Percentiles rank a stretch among this genome's conserved stretches.
Conservation (phyloP, 2,888 invertebrate genomes). For the Rosalia funebris region DNA sequence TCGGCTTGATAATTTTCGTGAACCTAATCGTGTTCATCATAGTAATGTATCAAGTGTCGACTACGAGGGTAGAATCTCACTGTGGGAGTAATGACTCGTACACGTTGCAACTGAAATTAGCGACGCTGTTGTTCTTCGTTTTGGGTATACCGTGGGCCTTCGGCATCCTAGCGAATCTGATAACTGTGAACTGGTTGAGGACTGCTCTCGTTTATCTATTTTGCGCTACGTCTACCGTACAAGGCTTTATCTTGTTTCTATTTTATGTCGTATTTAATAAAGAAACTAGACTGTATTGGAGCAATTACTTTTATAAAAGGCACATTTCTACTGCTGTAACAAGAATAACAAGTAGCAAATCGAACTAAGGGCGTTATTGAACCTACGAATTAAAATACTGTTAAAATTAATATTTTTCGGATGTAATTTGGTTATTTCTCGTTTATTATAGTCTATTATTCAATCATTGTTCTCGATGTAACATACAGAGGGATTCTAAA, state of each 20-base stretch:
- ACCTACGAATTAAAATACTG: too few species aligned
- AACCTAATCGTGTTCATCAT: slow-evolving; percentile 70
- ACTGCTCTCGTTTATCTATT: slow-evolving; percentile 65
- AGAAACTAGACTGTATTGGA: slow-evolving; percentile 69
- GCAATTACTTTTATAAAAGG: slow-evolving; percentile 19
- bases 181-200: slow-evolving; percentile 47
- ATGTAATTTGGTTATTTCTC: too few species aligned
- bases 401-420: too few species aligned
- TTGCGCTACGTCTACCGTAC: slow-evolving; percentile 67
- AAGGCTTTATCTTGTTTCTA: slow-evolving; percentile 71
- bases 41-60: slow-evolving; percentile 67
- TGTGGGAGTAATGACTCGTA: slow-evolving; percentile 64
- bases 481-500: too few species aligned
- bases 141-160: slow-evolving; percentile 73
- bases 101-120: slow-evolving; percentile 68
- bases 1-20: slow-evolving; percentile 65
- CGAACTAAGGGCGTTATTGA: too few species aligned
- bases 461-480: too few species aligned
- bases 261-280: slow-evolving; percentile 72
- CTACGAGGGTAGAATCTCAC: slow-evolving; percentile 50
- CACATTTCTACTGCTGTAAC: too few species aligned
- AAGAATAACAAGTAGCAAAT: too few species aligned
- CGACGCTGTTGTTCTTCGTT: slow-evolving; percentile 70
- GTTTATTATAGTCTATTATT: too few species aligned
- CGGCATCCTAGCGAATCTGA: slow-evolving; percentile 66